Percentiles rank a stretch among this genome's conserved stretches.
These are phyloP conservation scores for Chromobotia macracanthus DNA, from an alignment of 2,797 vertebrate genomes.

Conservation along the genomic window DNA sequence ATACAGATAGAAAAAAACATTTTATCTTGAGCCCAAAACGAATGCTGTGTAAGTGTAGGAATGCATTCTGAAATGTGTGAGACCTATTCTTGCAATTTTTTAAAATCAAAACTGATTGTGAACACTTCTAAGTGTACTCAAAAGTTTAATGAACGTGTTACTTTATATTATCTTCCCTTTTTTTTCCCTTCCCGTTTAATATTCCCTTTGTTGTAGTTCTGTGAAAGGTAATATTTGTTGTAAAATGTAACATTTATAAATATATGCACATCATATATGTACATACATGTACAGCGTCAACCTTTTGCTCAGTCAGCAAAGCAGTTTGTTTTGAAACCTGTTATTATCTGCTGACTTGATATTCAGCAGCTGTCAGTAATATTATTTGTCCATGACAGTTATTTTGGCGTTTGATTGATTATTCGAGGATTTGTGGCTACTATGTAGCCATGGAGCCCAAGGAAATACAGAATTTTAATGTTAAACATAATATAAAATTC, in stretches of 20 bases:
- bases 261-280: background rate
- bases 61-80: background rate
- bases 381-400: conserved; percentile 23
- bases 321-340: background rate
- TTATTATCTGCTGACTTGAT: conserved; percentile 33
- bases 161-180: too few species aligned
- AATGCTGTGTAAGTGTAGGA: background rate
- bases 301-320: conserved; percentile 10
- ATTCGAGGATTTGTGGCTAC: conserved; percentile 29
- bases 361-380: conserved; percentile 31
- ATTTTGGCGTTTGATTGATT: conserved; percentile 40
- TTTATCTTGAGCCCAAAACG: background rate
- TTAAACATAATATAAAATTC: conserved; percentile 19
- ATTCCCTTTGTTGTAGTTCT: background rate
- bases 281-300: background rate
- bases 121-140: conserved; percentile 16
- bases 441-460: background rate
- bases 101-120: conserved; percentile 24
- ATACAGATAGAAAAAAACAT: conserved; percentile 44
- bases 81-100: background rate
- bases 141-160: conserved; percentile 12
- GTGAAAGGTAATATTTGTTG: conserved; percentile 21
- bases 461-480: conserved; percentile 29
- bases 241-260: conserved; percentile 22
- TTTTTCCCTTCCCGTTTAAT: too few species aligned